Evolutionary conservation across 1,140 invertebrate species (phyloP), one percentile per base, ranked within the genome.

Genomic region (Geopemphigus sp.): DNA sequence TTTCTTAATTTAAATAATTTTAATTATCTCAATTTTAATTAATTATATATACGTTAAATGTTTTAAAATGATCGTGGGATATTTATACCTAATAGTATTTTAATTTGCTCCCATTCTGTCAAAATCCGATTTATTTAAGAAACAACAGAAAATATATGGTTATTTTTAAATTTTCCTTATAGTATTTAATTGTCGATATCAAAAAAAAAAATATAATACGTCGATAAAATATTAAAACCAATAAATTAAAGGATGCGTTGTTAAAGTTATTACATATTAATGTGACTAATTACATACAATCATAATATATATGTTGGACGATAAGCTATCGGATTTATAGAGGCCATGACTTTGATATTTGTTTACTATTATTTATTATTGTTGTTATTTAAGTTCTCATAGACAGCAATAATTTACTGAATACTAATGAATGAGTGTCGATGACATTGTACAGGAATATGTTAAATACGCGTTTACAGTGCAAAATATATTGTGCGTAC

Each of bases 331-430:
- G 24, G 15, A n/a, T n/a, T 39, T 19, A 45, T 66, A 47, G n/a
- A 70, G 45, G 15, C 45, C 47, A 50, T 26, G 22, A 70, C 47
- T 70, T 11, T 70, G 4, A 53, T 53, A 70, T 70, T 29, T 72
- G 10, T 72, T 15, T 50, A 19, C 3, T 17, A 8, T 17, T 6
- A 47, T 15, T 39, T 66, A n/a, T 15, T 47, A 15, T 45, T 66
- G 5, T 56, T 66, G 24, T 15, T 45, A 22, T 45, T 66, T n/a
- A 4, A 32, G 17, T 64, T 32, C 26, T 64, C n/a, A n/a, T 56
- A n/a, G 10, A 5, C 19, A 17, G 17, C 3, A 19, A 19, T 14
- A 12, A 8, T 12, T 53, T 53, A 12, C 15, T 53, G 15, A 14
- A 14, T 24, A 63, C 39, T 5, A 45, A 45, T 45, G 19, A 64